These are phyloP conservation scores for Iselma pallidipennis DNA, from an alignment of 2,888 invertebrate genomes.

Conservation along the genomic window DNA sequence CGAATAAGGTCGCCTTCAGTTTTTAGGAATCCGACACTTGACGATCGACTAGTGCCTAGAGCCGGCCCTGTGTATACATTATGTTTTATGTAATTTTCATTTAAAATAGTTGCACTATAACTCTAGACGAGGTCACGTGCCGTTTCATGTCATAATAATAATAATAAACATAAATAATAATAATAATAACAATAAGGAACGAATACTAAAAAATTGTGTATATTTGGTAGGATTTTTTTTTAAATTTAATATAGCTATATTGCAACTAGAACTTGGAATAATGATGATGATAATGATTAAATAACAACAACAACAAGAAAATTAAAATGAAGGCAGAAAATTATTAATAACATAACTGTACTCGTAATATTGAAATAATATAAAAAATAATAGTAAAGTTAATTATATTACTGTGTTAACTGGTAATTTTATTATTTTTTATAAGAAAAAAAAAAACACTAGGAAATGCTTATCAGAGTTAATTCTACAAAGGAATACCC, in stretches of 20 bases:
- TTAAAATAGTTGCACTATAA: not conserved
- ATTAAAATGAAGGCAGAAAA: slow-evolving; percentile 28
- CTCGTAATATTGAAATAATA: slow-evolving; percentile 34
- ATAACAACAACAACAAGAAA: slow-evolving; percentile 8
- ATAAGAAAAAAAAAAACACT: too few relatives aligned
- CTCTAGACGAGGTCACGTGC: not conserved
- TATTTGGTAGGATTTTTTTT: not conserved
- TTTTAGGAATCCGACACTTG: too few relatives aligned
- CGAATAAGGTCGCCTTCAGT: too few relatives aligned
- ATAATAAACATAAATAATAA: too few relatives aligned
- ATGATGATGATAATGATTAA: not conserved
- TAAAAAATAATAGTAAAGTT: slow-evolving; percentile 35
- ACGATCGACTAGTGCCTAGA: too few relatives aligned
- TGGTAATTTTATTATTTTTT: too few relatives aligned
- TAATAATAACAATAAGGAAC: not conserved
- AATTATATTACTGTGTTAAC: slow-evolving; percentile 12
- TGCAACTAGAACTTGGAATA: too few relatives aligned
- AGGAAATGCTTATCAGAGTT: too few relatives aligned
- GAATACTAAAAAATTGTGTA: not conserved
- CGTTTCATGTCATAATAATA: not conserved
- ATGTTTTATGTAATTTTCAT: not conserved
- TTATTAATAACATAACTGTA: slow-evolving; percentile 39
- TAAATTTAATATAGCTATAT: too few relatives aligned
- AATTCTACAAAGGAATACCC: too few relatives aligned
- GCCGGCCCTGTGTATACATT: too few relatives aligned